Evolutionary conservation across 2,888 invertebrate genomes (phyloP).

Genomic region (Junonia oenone): DNA sequence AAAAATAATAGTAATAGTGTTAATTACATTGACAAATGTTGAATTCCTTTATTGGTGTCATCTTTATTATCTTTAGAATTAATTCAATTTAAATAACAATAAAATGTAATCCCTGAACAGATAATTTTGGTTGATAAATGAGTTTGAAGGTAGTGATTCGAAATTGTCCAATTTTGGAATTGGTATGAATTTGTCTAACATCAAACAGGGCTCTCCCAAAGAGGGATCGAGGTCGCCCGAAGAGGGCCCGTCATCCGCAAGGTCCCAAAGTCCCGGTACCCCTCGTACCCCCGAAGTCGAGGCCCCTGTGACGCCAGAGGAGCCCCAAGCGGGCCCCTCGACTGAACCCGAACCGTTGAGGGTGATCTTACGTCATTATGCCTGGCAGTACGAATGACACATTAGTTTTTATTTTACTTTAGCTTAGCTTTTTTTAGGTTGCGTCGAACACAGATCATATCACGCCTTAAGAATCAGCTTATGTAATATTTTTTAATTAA

Average conservation of each 20-base stretch:
- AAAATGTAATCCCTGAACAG: not conserved
- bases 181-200: slow-evolving; percentile 27
- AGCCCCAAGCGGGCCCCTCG: slow-evolving; percentile 61
- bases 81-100: not conserved
- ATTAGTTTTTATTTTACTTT: slow-evolving; percentile 68
- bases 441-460: slow-evolving; percentile 57
- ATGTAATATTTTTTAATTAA: slow-evolving; percentile 39
- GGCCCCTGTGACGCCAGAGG: slow-evolving; percentile 42
- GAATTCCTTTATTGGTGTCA: slow-evolving; percentile 57
- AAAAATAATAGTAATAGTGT: not conserved
- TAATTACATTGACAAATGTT: slow-evolving; percentile 53
- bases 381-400: slow-evolving; percentile 79
- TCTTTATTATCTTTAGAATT: not conserved
- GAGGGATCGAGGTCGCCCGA: slow-evolving; percentile 55
- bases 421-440: slow-evolving; percentile 62
- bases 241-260: slow-evolving; percentile 42
- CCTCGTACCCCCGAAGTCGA: slow-evolving; percentile 41
- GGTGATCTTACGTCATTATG: slow-evolving; percentile 75
- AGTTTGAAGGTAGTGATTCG: not conserved
- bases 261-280: slow-evolving; percentile 43
- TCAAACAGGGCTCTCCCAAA: slow-evolving; percentile 53
- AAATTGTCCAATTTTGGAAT: slow-evolving; percentile 1
- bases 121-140: not conserved
- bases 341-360: slow-evolving; percentile 58
- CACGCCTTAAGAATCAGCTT: slow-evolving; percentile 43